Base-by-base conservation (phyloP, 1,140 invertebrate species). In the Brachionus plicatilis region DNA sequence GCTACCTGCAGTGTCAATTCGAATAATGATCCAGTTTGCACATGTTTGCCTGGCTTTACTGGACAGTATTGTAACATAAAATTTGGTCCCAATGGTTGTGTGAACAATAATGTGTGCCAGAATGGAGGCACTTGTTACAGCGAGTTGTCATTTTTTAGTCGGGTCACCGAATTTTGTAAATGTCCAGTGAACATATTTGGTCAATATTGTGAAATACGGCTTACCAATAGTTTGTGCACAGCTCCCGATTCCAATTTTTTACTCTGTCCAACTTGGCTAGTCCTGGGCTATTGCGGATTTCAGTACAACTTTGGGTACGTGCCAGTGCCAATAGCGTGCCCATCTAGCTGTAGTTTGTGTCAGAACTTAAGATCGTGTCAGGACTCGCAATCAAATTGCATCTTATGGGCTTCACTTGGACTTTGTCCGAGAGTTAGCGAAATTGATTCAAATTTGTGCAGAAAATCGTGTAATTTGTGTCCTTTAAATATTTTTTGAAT, bases 171-270 rank as follows among this genome's bases (percentile, higher is more conserved):
- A 65, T 82, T 82, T 65, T 82, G 79, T 27, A 82, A 66, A 29
- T 82, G 79, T 68, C 79, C 79, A 1, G 53, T 53, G 27, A 82
- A 82, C 24, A 27, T 82, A 5, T 82, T 45, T n/a, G 79, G 79
- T 12, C 79, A 82, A 65, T 82, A 65, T 68, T 82, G 79, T n/a
- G 79, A 82, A 82, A 82, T 65, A n/a, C 17, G n/a, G 33, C n/a
- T 82, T 1, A 82, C 53, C 1, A 65, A 20, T 17, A 41, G 33
- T 11, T 65, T 68, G 41, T 82, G 79, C 20, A 65, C 17, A 37
- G 8, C 79, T 6, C 17, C 17, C 9, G 79, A 82, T 82, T 43
- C 53, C 8, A 68, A 65, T 37, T 60, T 12, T 82, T 41, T 82
- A 7, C 43, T 82, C 37, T 82, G 79, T 82, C 79, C 79, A 33